Base-by-base conservation (phyloP, 2,113 vertebrate species). In the Willisornis vidua region DNA sequence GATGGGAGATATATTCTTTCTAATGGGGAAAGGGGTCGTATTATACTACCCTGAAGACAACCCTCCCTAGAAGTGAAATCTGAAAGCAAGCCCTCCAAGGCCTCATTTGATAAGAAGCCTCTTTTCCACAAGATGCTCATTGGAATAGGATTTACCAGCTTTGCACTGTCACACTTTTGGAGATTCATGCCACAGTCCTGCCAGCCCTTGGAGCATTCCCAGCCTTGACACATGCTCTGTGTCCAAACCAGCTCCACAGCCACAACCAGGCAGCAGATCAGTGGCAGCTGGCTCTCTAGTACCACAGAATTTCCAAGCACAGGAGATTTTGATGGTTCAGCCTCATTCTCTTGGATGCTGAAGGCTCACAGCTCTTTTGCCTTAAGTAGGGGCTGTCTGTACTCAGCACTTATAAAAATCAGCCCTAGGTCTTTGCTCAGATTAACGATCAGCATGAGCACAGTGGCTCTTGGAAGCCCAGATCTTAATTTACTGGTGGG, bases 361-460 rank as follows among this genome's bases (percentile, higher is more conserved):
- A 96, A 68, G n/a, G 28, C 87, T 97, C 93, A 65, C 73, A 89
- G 73, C 52, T 92, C 70, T 66, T 94, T 61, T 67, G 87, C 39
- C 90, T 96, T 94, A 96, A 94, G 93, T 11, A 71, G 4, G 29
- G 72, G n/a, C 87, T 95, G 72, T 85, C 89, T 96, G 72, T 90
- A 67, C 90, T 96, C 94, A 97, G 95, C 91, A 96, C 35, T 97
- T 97, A 90, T 55, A 92, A 96, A 96, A 96, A 94, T 96, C 94
- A 96, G 90, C 82, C 90, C 82, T 13, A 18, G 55, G 82, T 58
- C 68, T 95, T 91, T 90, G 72, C 90, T 91, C 87, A 93, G 93
- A 87, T 90, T 96, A 95, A 70, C 0, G 0, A 85, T 87, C 72
- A 48, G 52, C 45, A 43, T 52, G 75, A 95, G 75, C 62, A 89